Percentiles rank a stretch among this genome's conserved stretches.
Evolutionary conservation across 1,140 invertebrate genomes (phyloP).

Genomic region (Batillaria attramentaria): DNA sequence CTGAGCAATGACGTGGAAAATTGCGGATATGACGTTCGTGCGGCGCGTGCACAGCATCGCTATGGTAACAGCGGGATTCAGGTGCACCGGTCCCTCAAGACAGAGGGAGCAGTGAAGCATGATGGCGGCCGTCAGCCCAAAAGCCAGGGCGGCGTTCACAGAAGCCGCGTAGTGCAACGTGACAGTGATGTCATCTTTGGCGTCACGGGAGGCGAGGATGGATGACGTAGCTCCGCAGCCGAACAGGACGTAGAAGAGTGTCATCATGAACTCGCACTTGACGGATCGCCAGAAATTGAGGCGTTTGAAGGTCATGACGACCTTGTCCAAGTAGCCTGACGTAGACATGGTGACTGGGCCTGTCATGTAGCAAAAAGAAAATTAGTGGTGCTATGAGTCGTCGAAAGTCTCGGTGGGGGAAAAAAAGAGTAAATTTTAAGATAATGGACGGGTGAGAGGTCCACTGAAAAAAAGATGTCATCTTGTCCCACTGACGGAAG

Average conservation of each 20-base stretch:
- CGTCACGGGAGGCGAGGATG: neutral
- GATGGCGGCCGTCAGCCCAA: slow-evolving; percentile 88
- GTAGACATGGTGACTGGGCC: slow-evolving; percentile 27
- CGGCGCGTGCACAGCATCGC: slow-evolving; percentile 78
- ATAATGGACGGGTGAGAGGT: neutral
- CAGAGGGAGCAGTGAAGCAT: slow-evolving; percentile 53
- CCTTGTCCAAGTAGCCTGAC: slow-evolving; percentile 1
- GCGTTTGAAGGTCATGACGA: slow-evolving; percentile 13
- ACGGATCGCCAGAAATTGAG: slow-evolving; percentile 54
- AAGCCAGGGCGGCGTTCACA: slow-evolving; percentile 67
- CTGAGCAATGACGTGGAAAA: slow-evolving; percentile 73
- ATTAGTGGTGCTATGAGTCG: neutral
- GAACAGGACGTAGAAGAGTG: slow-evolving; percentile 54
- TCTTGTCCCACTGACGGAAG: no score
- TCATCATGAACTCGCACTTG: slow-evolving; percentile 57
- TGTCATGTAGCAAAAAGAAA: no score
- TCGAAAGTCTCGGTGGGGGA: neutral
- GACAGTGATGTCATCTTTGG: slow-evolving; percentile 3
- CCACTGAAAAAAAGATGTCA: no score
- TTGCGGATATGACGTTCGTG: slow-evolving; percentile 80
- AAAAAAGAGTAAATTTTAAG: neutral
- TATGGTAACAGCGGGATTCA: slow-evolving; percentile 64
- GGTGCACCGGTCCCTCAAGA: slow-evolving; percentile 57
- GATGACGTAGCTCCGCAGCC: slow-evolving; percentile 52
- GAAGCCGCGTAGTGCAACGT: slow-evolving; percentile 9